Evolutionary conservation across 1,140 invertebrate species (phyloP).

Genomic region (Bombyx mori): ASM3026992v2 NC_085107.1:16380501-16381000

Average conservation of each 20-base stretch:
- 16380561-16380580: slow-evolving; percentile 68
- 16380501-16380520: slow-evolving; percentile 51
- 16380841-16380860: slow-evolving; percentile 77
- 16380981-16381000: slow-evolving; percentile 73
- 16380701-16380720: slow-evolving; percentile 44
- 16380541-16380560: slow-evolving; percentile 44
- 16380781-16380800: slow-evolving; percentile 76
- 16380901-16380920: slow-evolving; percentile 75
- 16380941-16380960: slow-evolving; percentile 80
- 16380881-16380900: slow-evolving; percentile 75
- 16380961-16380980: slow-evolving; percentile 73
- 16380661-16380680: slow-evolving; percentile 75
- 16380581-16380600: slow-evolving; percentile 74
- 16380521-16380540: slow-evolving; percentile 46
- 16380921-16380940: slow-evolving; percentile 75
- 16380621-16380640: slow-evolving; percentile 73
- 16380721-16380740: slow-evolving; percentile 72
- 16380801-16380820: slow-evolving; percentile 76
- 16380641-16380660: slow-evolving; percentile 73
- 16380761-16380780: slow-evolving; percentile 76
- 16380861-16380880: slow-evolving; percentile 73
- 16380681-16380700: slow-evolving; percentile 72
- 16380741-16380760: slow-evolving; percentile 74
- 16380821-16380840: slow-evolving; percentile 72
- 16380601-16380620: slow-evolving; percentile 72